These are phyloP conservation scores for Cephus nigrinus DNA, from an alignment of 2,888 invertebrate species.

Conservation along the genomic window DNA sequence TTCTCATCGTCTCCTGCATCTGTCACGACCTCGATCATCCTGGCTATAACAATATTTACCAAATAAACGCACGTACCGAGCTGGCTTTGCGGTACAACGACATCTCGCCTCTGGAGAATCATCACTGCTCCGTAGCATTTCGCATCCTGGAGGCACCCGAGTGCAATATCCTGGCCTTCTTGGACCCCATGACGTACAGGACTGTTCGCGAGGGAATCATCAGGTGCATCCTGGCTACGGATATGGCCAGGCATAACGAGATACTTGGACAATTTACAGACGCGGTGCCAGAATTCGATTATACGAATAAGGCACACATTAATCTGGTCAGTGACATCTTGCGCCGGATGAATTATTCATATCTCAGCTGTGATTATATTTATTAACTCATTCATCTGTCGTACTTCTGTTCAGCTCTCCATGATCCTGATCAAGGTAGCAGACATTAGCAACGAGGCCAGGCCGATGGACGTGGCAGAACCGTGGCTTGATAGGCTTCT, in stretches of 20 bases:
- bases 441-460: slow-evolving; percentile 85
- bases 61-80: slow-evolving; percentile 86
- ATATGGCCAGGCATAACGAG: slow-evolving; percentile 84
- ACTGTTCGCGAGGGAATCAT: slow-evolving; percentile 83
- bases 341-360: not conserved
- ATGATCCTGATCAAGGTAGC: slow-evolving; percentile 88
- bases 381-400: not conserved
- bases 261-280: slow-evolving; percentile 80
- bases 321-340: slow-evolving; percentile 73
- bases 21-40: slow-evolving; percentile 86
- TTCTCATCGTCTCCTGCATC: slow-evolving; percentile 81
- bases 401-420: slow-evolving; percentile 69
- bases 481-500: slow-evolving; percentile 83
- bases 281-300: slow-evolving; percentile 75
- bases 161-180: slow-evolving; percentile 81
- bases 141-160: slow-evolving; percentile 82
- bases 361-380: not conserved
- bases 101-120: slow-evolving; percentile 87
- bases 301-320: slow-evolving; percentile 75
- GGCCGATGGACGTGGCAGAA: slow-evolving; percentile 85
- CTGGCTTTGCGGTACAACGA: slow-evolving; percentile 86
- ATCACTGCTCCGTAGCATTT: slow-evolving; percentile 87
- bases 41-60: slow-evolving; percentile 82
- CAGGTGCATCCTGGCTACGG: slow-evolving; percentile 80
- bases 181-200: slow-evolving; percentile 73